Base-by-base conservation (phyloP, 2,888 invertebrate species). In the Apotomis capreana region DNA sequence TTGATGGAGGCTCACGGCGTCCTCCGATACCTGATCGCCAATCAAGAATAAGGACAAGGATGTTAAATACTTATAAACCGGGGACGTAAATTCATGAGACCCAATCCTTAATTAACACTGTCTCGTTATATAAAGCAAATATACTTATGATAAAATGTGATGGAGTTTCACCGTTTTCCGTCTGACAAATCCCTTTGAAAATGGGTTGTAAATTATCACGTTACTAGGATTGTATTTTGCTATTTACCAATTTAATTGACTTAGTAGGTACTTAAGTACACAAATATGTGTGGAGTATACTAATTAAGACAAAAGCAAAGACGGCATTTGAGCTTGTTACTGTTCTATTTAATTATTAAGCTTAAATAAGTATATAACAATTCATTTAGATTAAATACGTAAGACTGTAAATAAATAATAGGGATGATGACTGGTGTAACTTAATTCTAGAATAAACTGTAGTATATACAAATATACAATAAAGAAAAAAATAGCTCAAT, bases 141-240 rank as follows among this genome's bases (percentile, higher is more conserved):
- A 68, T 68, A 68, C 37, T 59, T 13, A 59, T 15, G 51, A 46
- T 44, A 51, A 59, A 59, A 59, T 51, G 51, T 59, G 40, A 52
- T 51, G 5, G 4, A 52, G 44, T 54, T 26, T 46, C 46, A 36
- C 44, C 26, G 44, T 26, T 46, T 46, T 26, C 46, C n/a, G 55
- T n/a, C 8, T 57, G 57, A 44, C 36, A 57, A 36, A n/a, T 58
- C 26, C n/a, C 58, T 58, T 37, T 58, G 58, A 37, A 58, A 10
- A n/a, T 37, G 58, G 58, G 6, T 58, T 5, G 37, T 57, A 58
- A 58, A 58, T 37, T 37, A 58, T 58, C 37, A n/a, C 10, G 12
- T 37, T 58, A n/a, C n/a, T 6, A 5, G 5, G 12, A 57, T 26
- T 36, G 36, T 12, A 12, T 37, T 15, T 36, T 12, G 12, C 2